Evolutionary conservation across 1,140 invertebrate genomes (phyloP).

Genomic region (Pseudomyrmex sp.): DNA sequence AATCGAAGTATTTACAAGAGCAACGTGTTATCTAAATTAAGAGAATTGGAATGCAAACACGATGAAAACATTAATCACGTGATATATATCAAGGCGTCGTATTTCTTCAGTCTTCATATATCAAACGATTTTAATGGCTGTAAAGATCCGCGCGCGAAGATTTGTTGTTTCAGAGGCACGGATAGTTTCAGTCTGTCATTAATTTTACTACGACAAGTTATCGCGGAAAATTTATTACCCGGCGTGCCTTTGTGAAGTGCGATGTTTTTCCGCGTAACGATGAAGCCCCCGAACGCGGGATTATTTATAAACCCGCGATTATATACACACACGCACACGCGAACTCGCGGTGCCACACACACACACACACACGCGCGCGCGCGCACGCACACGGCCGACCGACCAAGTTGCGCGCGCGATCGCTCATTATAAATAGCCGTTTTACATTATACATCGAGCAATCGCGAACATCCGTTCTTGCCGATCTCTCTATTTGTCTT

Average conservation of each 20-base stretch:
- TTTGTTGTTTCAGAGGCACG: slow-evolving; percentile 50
- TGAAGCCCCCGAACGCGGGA: not conserved
- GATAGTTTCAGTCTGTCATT: slow-evolving; percentile 42
- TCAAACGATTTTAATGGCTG: slow-evolving; percentile 32
- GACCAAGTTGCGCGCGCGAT: slow-evolving; percentile 22
- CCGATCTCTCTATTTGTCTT: not conserved
- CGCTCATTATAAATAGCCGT: slow-evolving; percentile 5
- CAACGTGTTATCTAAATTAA: not conserved
- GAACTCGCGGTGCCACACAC: no score
- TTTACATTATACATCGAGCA: not conserved
- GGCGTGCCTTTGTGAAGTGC: slow-evolving; percentile 26
- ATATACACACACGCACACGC: not conserved
- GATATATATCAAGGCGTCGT: slow-evolving; percentile 21
- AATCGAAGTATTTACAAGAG: slow-evolving; percentile 1
- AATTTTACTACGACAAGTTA: slow-evolving; percentile 41
- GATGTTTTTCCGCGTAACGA: slow-evolving; percentile 41
- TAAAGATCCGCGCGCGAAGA: slow-evolving; percentile 45
- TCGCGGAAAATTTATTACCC: slow-evolving; percentile 37
- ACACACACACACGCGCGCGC: no score
- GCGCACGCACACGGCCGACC: no score
- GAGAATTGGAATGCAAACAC: not conserved
- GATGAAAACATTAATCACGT: slow-evolving; percentile 37
- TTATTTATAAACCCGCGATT: slow-evolving; percentile 35
- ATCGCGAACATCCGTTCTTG: not conserved
- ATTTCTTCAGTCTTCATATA: slow-evolving; percentile 50